Conservation (phyloP, 2,113 vertebrate species). For the Callipepla californica region DNA sequence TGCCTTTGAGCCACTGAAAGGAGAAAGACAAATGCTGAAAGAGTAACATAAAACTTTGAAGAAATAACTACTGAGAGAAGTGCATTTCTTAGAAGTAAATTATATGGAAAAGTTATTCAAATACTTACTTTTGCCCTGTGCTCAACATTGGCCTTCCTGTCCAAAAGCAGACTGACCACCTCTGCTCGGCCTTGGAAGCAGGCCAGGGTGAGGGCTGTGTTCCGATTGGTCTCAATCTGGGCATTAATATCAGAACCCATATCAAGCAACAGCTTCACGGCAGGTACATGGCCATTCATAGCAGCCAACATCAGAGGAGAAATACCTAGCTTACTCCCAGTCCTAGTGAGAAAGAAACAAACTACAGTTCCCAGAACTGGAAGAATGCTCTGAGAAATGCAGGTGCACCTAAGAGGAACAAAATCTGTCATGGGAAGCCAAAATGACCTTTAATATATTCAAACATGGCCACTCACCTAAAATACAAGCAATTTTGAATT, state of each 20-base stretch:
- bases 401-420: neutral
- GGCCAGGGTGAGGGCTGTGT: slow-evolving; percentile 95
- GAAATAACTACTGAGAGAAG: neutral
- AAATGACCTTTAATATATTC: neutral
- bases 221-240: slow-evolving; percentile 98
- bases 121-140: slow-evolving; percentile 94
- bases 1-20: neutral
- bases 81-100: neutral
- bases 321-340: slow-evolving; percentile 97
- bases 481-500: neutral
- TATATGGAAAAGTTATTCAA: neutral
- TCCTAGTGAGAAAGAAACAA: slow-evolving; percentile 80
- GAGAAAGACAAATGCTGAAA: neutral
- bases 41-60: neutral
- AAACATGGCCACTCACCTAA: neutral
- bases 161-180: slow-evolving; percentile 96
- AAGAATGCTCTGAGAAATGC: neutral
- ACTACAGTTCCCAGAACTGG: neutral
- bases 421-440: neutral
- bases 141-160: slow-evolving; percentile 98
- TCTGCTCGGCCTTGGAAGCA: slow-evolving; percentile 98
- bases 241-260: slow-evolving; percentile 99
- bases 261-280: slow-evolving; percentile 95
- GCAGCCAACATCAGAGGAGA: slow-evolving; percentile 98
- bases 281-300: slow-evolving; percentile 98